Conservation (phyloP, 2,797 vertebrate genomes). For the Halcyon chelicuti region DNA sequence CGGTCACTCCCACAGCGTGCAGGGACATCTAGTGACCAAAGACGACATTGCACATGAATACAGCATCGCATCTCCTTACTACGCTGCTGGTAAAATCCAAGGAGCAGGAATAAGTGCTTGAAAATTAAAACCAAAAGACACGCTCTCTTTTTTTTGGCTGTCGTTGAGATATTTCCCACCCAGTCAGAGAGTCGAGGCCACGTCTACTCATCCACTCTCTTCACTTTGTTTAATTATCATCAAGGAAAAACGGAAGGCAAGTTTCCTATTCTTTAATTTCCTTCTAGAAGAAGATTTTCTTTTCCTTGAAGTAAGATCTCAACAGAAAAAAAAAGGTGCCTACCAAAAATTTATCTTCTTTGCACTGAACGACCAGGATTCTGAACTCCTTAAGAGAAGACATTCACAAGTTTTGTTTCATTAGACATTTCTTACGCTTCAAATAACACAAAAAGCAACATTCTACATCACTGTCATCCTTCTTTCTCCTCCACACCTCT, state of each 20-base stretch:
- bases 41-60: neutral
- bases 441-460: neutral
- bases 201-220: neutral
- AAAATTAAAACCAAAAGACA: neutral
- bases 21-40: slow-evolving; percentile 67
- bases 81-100: neutral
- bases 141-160: rapidly evolving
- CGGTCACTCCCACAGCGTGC: neutral
- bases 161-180: neutral
- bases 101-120: neutral
- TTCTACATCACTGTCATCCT: neutral
- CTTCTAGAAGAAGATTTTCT: neutral
- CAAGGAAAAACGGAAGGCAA: neutral
- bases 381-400: neutral
- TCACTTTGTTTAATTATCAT: neutral
- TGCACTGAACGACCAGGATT: neutral
- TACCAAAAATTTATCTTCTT: neutral
- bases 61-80: rapidly evolving
- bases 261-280: neutral
- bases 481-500: slow-evolving; percentile 20
- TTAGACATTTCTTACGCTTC: neutral
- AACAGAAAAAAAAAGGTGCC: neutral
- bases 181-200: neutral
- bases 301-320: neutral
- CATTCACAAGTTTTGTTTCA: neutral